Conservation (phyloP, 2,113 vertebrate species). For the Speoplatyrhinus poulsoni region DNA sequence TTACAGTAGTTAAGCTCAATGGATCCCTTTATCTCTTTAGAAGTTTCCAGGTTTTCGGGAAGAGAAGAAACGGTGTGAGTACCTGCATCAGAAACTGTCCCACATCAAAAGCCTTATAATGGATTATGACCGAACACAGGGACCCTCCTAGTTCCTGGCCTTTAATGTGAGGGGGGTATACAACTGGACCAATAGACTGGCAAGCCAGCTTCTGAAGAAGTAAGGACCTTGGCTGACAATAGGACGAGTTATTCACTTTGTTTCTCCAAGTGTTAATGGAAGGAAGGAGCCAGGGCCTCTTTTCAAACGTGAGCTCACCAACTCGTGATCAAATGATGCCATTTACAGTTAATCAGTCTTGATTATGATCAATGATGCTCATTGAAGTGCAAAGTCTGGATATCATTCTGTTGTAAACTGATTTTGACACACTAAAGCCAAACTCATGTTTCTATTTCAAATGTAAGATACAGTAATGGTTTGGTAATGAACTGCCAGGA, state of each 20-base stretch:
- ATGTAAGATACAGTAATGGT: slow-evolving; percentile 36
- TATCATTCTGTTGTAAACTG: slow-evolving; percentile 57
- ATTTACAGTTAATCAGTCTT: slow-evolving; percentile 48
- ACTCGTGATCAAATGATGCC: slow-evolving; percentile 66
- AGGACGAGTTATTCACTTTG: slow-evolving; percentile 65
- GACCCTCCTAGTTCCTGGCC: slow-evolving; percentile 58
- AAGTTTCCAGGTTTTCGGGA: slow-evolving; percentile 82
- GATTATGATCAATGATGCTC: too few relatives aligned
- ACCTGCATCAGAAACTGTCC: slow-evolving; percentile 85
- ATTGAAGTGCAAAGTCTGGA: slow-evolving; percentile 41
- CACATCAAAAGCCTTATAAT: slow-evolving; percentile 86
- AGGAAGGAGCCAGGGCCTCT: slow-evolving; percentile 39
- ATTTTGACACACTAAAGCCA: slow-evolving; percentile 55
- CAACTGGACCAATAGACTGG: slow-evolving; percentile 67
- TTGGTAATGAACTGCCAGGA: slow-evolving; percentile 30
- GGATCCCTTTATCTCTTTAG: slow-evolving; percentile 50
- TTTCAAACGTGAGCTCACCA: slow-evolving; percentile 54
- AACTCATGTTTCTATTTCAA: slow-evolving; percentile 28
- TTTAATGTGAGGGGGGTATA: slow-evolving; percentile 33
- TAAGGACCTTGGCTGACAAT: slow-evolving; percentile 4
- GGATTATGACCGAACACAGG: slow-evolving; percentile 80
- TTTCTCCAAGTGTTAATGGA: slow-evolving; percentile 54
- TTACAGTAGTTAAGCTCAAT: slow-evolving; percentile 3
- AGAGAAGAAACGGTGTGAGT: slow-evolving; percentile 84
- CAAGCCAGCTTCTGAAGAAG: slow-evolving; percentile 45